Evolutionary conservation across 2,113 vertebrate species (phyloP).

Genomic region (Ochotona curzoniae): DNA sequence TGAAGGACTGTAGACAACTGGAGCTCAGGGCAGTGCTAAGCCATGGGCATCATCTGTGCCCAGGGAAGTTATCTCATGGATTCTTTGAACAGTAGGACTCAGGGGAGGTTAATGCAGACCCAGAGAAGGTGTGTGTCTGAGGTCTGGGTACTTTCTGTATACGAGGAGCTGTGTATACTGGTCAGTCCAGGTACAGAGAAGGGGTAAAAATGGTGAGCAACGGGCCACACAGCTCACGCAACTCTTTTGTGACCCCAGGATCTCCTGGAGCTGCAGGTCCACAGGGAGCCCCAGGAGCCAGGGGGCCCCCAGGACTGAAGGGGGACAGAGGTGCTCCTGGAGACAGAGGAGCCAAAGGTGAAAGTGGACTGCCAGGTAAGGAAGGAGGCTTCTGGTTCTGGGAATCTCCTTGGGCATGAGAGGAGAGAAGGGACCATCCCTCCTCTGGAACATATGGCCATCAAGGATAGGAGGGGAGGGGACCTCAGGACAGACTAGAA

Average conservation of each 20-base stretch:
- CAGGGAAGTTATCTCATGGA: not conserved
- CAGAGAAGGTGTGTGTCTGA: not conserved
- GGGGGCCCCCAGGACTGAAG: conserved; percentile 75
- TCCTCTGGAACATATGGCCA: fast-evolving
- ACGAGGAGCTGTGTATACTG: fast-evolving
- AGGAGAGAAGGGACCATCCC: too few relatives aligned
- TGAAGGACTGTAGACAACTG: not conserved
- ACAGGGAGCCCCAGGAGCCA: conserved; percentile 71
- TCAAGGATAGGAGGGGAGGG: too few relatives aligned
- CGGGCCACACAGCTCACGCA: not conserved
- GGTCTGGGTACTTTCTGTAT: not conserved
- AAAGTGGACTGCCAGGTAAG: conserved; percentile 80
- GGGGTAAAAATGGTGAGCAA: not conserved
- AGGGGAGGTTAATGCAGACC: not conserved
- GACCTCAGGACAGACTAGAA: not conserved
- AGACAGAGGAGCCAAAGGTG: conserved; percentile 80
- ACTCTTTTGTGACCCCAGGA: conserved; percentile 59
- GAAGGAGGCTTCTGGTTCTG: not conserved
- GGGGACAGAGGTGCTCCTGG: conserved; percentile 79
- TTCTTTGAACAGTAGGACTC: too few relatives aligned
- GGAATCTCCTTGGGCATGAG: not conserved
- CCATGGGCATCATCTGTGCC: fast-evolving
- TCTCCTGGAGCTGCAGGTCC: conserved; percentile 58
- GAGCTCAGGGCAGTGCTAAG: too few relatives aligned
- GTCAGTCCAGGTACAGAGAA: not conserved